Conservation (phyloP, 2,797 vertebrate species). For the Epinephelus awoara region DNA sequence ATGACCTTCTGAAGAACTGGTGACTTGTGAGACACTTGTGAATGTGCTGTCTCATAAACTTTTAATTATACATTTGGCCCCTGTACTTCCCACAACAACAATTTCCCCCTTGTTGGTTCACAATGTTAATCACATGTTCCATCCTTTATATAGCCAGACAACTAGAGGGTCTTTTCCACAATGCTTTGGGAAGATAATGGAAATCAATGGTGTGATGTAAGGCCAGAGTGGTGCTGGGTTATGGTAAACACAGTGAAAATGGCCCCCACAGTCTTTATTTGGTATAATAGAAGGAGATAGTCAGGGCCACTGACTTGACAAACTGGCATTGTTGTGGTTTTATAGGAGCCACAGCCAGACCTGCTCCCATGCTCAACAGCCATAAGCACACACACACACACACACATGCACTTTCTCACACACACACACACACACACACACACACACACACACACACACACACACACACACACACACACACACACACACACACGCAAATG, state of each 20-base stretch:
- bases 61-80: background rate
- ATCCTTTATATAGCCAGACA: background rate
- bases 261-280: slow-evolving; percentile 1
- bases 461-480: background rate
- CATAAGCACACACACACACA: slow-evolving; percentile 10
- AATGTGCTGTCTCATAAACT: background rate
- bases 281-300: slow-evolving; percentile 25
- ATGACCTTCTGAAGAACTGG: background rate
- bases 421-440: background rate
- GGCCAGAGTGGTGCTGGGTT: background rate
- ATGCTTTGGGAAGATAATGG: slow-evolving; percentile 37
- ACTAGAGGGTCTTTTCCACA: slow-evolving; percentile 23
- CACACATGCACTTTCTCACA: background rate
- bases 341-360: slow-evolving; percentile 22
- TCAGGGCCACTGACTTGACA: slow-evolving; percentile 34
- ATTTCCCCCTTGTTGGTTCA: slow-evolving; percentile 5
- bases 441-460: slow-evolving; percentile 20
- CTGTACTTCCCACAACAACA: background rate
- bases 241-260: slow-evolving; percentile 24
- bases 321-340: slow-evolving; percentile 46
- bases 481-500: slow-evolving; percentile 14
- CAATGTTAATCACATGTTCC: slow-evolving; percentile 13
- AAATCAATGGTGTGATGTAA: slow-evolving; percentile 49
- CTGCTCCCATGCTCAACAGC: background rate
- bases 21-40: background rate